A percentile compares a stretch with the other conserved stretches of the same genome.
These are phyloP conservation scores for Molossus molossus DNA, from an alignment of 2,797 vertebrate genomes.

Conservation along the genomic window DNA sequence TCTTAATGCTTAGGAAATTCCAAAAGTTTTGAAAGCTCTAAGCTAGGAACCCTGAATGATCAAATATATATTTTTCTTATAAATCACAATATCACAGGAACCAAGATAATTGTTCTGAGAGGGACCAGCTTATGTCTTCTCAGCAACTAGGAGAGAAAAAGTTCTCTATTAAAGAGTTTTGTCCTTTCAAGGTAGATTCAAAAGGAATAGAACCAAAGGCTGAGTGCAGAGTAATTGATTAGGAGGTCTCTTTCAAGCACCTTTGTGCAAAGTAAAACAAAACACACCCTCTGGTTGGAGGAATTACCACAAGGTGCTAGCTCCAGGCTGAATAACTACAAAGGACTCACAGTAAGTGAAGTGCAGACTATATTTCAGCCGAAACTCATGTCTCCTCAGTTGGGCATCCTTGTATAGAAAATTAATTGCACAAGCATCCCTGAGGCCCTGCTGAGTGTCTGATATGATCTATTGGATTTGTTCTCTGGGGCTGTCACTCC, in stretches of 20 bases:
- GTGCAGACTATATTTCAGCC: not conserved
- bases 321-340: not conserved
- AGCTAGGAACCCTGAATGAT: not conserved
- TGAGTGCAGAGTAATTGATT: not conserved
- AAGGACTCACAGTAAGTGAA: not conserved
- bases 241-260: not conserved
- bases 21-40: not conserved
- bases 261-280: constrained; percentile 45
- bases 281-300: not conserved
- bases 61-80: constrained; percentile 11
- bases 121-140: not conserved
- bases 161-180: not conserved
- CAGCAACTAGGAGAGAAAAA: not conserved
- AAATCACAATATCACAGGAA: not conserved
- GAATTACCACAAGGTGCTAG: constrained; percentile 1
- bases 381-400: not conserved
- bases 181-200: not conserved
- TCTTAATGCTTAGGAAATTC: not conserved
- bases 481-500: not conserved
- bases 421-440: not conserved
- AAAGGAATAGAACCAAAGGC: constrained; percentile 27
- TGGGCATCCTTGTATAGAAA: not conserved
- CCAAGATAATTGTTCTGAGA: not conserved
- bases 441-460: not conserved
- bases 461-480: not conserved